phyloP scores from a whole-genome alignment of 2,888 invertebrate genomes.

The Nemapogon koenigi region DNA sequence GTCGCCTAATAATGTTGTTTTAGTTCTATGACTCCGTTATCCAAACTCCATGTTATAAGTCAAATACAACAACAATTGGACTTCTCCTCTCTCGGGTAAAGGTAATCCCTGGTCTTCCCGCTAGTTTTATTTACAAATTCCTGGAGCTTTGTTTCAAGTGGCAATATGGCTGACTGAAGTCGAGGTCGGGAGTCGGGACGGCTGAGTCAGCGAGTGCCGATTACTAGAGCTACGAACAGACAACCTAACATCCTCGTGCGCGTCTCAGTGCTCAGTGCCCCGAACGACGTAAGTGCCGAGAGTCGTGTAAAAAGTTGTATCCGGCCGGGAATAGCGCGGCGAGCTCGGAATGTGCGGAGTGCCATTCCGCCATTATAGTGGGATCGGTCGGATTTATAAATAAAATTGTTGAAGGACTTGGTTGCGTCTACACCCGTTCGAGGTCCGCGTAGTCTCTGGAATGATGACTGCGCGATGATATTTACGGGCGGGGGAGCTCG shows the following conservation, averaged over 20 bases:
- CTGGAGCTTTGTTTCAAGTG: too few relatives aligned
- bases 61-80: too few relatives aligned
- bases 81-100: too few relatives aligned
- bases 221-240: too few relatives aligned
- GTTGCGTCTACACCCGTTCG: conserved; percentile 16
- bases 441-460: conserved; percentile 13
- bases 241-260: neutral
- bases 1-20: too few relatives aligned
- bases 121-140: too few relatives aligned
- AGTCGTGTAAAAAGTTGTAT: conserved; percentile 64
- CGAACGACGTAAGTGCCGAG: conserved; percentile 60
- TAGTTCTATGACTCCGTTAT: too few relatives aligned
- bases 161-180: too few relatives aligned
- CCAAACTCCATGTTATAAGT: too few relatives aligned
- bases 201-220: conserved; percentile 5
- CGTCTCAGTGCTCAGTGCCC: conserved; percentile 36
- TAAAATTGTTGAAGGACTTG: conserved; percentile 33
- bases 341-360: conserved; percentile 17
- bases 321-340: conserved; percentile 47
- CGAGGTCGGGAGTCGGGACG: neutral
- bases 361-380: conserved; percentile 39
- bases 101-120: too few relatives aligned
- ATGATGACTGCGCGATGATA: conserved; percentile 53
- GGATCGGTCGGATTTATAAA: conserved; percentile 37
- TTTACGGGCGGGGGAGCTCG: conserved; percentile 63